Evolutionary conservation across 2,113 vertebrate species (phyloP).

Genomic region (Kryptolebias marmoratus): DNA sequence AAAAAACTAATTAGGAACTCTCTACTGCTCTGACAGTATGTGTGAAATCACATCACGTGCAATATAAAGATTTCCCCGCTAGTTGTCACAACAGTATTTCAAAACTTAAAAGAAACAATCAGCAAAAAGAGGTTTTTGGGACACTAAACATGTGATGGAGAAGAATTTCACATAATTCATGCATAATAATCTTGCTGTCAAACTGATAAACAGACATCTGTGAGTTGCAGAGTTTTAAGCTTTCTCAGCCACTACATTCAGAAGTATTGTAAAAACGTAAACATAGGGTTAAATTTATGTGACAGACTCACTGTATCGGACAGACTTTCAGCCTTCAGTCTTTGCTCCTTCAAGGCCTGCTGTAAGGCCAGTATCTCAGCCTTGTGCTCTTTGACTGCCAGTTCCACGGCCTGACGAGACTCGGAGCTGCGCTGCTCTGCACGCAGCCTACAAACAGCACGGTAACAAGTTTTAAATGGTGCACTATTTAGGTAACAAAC

Average conservation of each 20-base stretch:
- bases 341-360: slow-evolving; percentile 97
- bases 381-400: slow-evolving; percentile 97
- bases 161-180: too few relatives aligned
- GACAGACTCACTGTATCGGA: slow-evolving; percentile 91
- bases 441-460: slow-evolving; percentile 81
- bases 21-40: not conserved
- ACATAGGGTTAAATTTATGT: not conserved
- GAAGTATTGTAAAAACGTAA: not conserved
- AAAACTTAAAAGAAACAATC: not conserved
- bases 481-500: not conserved
- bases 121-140: not conserved
- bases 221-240: not conserved
- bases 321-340: slow-evolving; percentile 96
- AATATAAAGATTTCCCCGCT: not conserved
- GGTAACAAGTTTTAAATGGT: slow-evolving; percentile 5
- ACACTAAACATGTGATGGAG: too few relatives aligned
- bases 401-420: slow-evolving; percentile 96
- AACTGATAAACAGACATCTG: too few relatives aligned
- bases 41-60: not conserved
- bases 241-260: not conserved
- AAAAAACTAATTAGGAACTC: not conserved
- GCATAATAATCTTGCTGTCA: too few relatives aligned
- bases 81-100: not conserved
- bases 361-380: slow-evolving; percentile 96
- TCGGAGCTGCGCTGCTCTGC: slow-evolving; percentile 96